These are phyloP conservation scores for Torymus tubicola DNA, from an alignment of 2,888 invertebrate species.

Conservation along the genomic window DNA sequence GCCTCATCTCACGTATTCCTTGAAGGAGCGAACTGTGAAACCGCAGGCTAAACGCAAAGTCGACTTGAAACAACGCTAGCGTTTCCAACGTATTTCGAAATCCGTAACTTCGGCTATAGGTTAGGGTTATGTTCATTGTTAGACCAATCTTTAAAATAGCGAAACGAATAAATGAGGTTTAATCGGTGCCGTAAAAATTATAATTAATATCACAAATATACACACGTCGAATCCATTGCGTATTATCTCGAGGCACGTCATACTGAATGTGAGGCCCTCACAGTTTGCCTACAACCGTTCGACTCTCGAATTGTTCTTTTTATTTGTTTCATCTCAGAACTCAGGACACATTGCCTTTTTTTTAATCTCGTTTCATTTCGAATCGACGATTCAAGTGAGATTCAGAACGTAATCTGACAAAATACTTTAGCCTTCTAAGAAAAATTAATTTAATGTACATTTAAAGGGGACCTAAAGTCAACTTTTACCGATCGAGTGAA, in stretches of 20 bases:
- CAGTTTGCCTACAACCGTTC: not conserved
- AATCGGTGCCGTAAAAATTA: slow-evolving; percentile 37
- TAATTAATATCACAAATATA: slow-evolving; percentile 59
- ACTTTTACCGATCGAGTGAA: no score
- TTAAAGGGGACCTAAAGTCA: no score
- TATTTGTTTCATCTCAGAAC: not conserved
- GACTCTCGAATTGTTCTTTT: not conserved
- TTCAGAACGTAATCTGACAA: not conserved
- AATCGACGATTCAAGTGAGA: slow-evolving; percentile 34
- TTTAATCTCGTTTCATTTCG: not conserved
- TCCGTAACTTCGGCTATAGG: not conserved
- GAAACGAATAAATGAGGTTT: no score
- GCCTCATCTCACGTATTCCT: slow-evolving; percentile 6
- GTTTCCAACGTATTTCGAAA: not conserved
- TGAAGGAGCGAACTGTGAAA: slow-evolving; percentile 15
- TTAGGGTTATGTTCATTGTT: not conserved
- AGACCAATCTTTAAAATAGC: no score
- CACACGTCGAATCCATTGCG: slow-evolving; percentile 39
- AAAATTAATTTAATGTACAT: no score
- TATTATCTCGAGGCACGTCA: slow-evolving; percentile 32
- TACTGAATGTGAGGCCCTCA: slow-evolving; percentile 4
- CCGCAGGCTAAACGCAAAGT: not conserved
- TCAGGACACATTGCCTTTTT: not conserved
- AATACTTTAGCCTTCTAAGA: no score
- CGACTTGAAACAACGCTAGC: not conserved